phyloP scores from a whole-genome alignment of 2,797 vertebrate genomes.

The Taenioides sp. region DNA sequence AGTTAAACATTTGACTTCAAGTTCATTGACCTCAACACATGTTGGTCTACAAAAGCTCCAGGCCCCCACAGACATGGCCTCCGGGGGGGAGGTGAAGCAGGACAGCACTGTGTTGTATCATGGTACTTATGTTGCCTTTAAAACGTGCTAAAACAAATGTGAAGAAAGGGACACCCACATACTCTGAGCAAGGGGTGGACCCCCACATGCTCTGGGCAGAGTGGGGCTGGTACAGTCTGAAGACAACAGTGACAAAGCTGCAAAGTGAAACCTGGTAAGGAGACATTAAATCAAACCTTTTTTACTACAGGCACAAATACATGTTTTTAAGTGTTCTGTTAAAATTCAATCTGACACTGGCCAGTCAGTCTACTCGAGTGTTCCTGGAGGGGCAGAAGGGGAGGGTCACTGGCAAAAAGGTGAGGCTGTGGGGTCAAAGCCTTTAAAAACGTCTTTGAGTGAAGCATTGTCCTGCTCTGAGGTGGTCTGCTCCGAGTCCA shows the following conservation, averaged over 20 bases:
- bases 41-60: constrained; percentile 15
- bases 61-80: neutral
- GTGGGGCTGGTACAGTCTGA: too few relatives aligned
- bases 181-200: too few relatives aligned
- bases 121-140: neutral
- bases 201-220: too few relatives aligned
- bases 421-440: constrained; percentile 94
- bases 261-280: constrained; percentile 21
- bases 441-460: constrained; percentile 96
- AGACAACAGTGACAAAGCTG: neutral
- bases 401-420: constrained; percentile 90
- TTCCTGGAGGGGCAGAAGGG: neutral
- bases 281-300: neutral
- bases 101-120: neutral
- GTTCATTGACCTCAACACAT: constrained; percentile 37
- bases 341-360: constrained; percentile 74
- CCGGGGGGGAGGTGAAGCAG: neutral
- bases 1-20: constrained; percentile 75
- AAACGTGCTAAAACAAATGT: neutral
- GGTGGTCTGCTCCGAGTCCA: constrained; percentile 66
- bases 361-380: neutral
- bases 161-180: too few relatives aligned
- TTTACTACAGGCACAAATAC: constrained; percentile 53
- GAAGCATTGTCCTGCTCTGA: constrained; percentile 89
- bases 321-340: constrained; percentile 76